phyloP scores from a whole-genome alignment of 2,113 vertebrate genomes.

The Arenaria interpres region DNA sequence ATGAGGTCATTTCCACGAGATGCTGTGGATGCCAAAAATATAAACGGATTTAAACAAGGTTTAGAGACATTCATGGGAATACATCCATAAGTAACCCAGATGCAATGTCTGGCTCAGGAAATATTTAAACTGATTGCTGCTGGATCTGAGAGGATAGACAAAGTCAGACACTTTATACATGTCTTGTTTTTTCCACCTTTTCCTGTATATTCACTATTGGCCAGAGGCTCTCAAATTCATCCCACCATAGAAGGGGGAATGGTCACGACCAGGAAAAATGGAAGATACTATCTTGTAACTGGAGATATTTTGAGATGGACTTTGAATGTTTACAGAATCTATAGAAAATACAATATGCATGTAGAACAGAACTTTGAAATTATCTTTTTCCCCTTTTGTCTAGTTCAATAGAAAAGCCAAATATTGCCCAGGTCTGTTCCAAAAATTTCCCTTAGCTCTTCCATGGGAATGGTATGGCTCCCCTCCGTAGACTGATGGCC shows the following conservation, averaged over 20 bases:
- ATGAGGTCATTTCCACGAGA: constrained; percentile 44
- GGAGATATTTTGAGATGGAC: neutral
- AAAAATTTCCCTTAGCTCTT: neutral
- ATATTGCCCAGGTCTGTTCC: neutral
- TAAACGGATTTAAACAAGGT: neutral
- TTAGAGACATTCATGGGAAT: constrained; percentile 24
- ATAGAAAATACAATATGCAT: neutral
- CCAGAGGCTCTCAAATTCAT: neutral
- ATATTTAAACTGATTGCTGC: neutral
- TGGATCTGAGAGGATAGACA: neutral
- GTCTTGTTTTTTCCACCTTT: neutral
- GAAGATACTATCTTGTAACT: neutral
- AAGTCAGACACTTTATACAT: neutral
- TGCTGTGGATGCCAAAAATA: constrained; percentile 7
- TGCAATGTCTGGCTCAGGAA: constrained; percentile 1
- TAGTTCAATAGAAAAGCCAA: neutral
- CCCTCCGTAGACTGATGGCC: neutral
- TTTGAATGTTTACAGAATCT: neutral
- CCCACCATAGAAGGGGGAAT: neutral
- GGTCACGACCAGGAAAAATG: neutral
- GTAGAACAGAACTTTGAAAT: neutral
- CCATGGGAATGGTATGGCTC: neutral
- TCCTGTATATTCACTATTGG: neutral
- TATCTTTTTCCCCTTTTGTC: fast-evolving
- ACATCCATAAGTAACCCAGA: constrained; percentile 20